Evolutionary conservation across 2,113 vertebrate genomes (phyloP).

Genomic region (Struthidea cinerea): DNA sequence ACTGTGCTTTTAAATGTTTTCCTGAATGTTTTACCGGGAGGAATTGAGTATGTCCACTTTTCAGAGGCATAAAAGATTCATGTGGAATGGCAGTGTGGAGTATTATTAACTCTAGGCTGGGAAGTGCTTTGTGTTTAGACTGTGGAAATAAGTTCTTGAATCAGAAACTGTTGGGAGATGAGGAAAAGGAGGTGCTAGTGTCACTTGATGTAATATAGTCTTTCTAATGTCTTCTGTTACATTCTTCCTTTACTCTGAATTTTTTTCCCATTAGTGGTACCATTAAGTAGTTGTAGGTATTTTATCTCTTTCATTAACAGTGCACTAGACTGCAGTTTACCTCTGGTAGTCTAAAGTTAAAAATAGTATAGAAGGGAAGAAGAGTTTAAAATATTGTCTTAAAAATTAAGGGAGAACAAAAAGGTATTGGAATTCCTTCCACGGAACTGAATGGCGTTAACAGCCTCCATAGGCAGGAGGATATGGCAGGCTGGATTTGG

Average conservation of each 20-base stretch:
- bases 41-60: background rate
- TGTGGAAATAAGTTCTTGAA: background rate
- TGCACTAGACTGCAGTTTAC: background rate
- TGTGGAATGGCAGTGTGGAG: background rate
- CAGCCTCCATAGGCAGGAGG: background rate
- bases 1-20: background rate
- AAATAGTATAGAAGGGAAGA: background rate
- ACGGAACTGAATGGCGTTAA: background rate
- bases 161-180: background rate
- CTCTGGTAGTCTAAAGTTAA: background rate
- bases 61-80: background rate
- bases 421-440: background rate
- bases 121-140: background rate
- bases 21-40: background rate
- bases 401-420: background rate
- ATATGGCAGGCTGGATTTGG: background rate
- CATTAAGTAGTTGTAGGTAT: background rate
- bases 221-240: background rate
- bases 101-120: background rate
- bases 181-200: background rate
- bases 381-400: background rate
- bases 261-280: background rate
- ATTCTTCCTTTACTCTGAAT: background rate
- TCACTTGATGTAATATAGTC: background rate
- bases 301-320: background rate